Evolutionary conservation across 2,888 invertebrate species (phyloP), one percentile per base, ranked within the genome.

Genomic region (Acleris emargana): DNA sequence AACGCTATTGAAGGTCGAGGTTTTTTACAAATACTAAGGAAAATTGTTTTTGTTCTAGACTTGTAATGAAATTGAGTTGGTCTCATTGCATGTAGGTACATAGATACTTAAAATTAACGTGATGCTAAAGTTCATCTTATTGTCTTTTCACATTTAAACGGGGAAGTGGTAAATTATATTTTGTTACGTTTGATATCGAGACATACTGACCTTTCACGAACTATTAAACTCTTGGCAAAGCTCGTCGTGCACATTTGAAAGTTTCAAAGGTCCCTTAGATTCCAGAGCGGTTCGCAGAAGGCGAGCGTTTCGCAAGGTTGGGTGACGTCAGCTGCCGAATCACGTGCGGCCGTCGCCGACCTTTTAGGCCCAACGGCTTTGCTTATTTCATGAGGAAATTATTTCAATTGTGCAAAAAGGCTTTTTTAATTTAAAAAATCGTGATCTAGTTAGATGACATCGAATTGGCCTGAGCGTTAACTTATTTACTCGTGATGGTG

Each of bases 301-400:
- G 61, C 54, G 43, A 58, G 42, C 45, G 64, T 43, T 50, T 45
- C 57, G 69, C 78, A 77, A 83, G 81, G 80, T 71, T 80, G 70
- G 61, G 76, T 78, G 79, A 83, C 84, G 85, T 83, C 80, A 79
- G 59, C 38, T 17, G 69, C 69, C 71, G 67, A 76, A 80, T 86
- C 84, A 86, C 86, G 86, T 80, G 86, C 77, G 47, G 63, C 58
- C 61, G 52, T 58, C 58, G 55, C 49, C 75, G 81, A 77, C 86
- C 84, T 86, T 82, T 76, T 76, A 73, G 69, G 71, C 69, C 68
- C 69, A 54, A 59, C 53, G 9, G 54, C 64, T 55, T 59, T 59
- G 54, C 38, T 49, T 49, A 60, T 51, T 64, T 60, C 50, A 64
- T 60, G 60, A 59, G 50, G 50, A 60, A 49, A 60, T 51, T 59